Evolutionary conservation across 1,140 invertebrate species (phyloP), one percentile per base, ranked within the genome.

Genomic region (Aphidius ervi): DNA sequence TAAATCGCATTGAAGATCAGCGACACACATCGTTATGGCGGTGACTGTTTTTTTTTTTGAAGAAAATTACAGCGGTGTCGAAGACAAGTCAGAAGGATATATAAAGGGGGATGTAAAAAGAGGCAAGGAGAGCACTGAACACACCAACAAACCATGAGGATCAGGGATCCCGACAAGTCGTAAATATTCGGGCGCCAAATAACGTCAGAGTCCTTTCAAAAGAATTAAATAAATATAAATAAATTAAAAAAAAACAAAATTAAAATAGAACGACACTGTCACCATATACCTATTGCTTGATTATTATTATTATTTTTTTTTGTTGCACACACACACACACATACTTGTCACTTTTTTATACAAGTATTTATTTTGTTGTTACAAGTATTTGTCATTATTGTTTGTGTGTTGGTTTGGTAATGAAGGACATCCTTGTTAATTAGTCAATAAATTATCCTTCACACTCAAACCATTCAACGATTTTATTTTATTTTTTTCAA

Each of bases 381-480:
- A 31, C 23, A 31, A 3, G 23, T 31, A 31, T 31, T 31, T 31
- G 23, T 31, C 23, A 31, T 31, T 31, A 31, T 31, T 31, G 23
- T 31, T 31, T 31, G 23, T 31, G 23, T 31, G 23, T 31, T 31
- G 4, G 23, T 68, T 68, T 68, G 65, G 76, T 80, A 80, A 80
- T 78, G 76, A 79, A 80, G 77, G 76, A 78, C 78, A 78, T 71
- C 70, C 72, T 72, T 73, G 74, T 80, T 80, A 80, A 80, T 79
- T 79, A 80, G 77, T 73, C 75, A 70, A 77, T 80, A 79, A 80
- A 80, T 79, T 79, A 77, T 74, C 69, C 70, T 71, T 72, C 72
- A 68, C 74, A 74, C 74, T 77, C 70, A 65, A 64, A 70, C 75
- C 66, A 68, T 65, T 67, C 70, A 67, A 70, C 69, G 68, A 68